phyloP scores from a whole-genome alignment of 2,113 vertebrate species.

The Oreochromis tanganicae region DNA sequence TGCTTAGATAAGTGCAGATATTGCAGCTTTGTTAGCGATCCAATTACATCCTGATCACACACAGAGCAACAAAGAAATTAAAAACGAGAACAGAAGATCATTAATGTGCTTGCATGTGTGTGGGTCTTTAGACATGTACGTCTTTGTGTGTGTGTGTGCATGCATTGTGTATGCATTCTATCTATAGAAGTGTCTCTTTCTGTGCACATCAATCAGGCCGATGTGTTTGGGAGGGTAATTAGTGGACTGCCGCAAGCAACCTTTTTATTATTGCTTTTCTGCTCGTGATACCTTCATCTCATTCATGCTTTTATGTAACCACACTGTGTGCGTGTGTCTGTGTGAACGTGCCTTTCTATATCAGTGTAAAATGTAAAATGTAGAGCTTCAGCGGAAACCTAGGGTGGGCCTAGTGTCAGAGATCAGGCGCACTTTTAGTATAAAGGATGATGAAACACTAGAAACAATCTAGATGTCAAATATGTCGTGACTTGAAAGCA shows the following conservation, averaged over 20 bases:
- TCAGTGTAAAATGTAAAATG: not conserved
- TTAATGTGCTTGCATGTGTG: not conserved
- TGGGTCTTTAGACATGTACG: not conserved
- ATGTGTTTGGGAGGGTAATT: slow-evolving; percentile 63
- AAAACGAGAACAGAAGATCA: not conserved
- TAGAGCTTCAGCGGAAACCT: not conserved
- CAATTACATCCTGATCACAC: not conserved
- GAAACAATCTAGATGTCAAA: not conserved
- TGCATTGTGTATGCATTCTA: not conserved
- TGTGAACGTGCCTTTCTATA: not conserved
- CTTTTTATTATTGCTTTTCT: slow-evolving; percentile 30
- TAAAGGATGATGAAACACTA: not conserved
- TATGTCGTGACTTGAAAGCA: not conserved
- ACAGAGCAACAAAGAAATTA: not conserved
- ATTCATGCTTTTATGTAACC: slow-evolving; percentile 26
- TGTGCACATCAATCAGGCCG: slow-evolving; percentile 55
- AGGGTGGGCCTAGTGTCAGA: not conserved
- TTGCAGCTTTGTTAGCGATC: not conserved
- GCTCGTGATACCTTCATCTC: slow-evolving; percentile 28
- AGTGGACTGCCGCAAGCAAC: slow-evolving; percentile 47
- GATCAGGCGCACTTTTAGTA: not conserved
- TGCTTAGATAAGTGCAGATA: not conserved
- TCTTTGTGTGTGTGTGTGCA: not conserved
- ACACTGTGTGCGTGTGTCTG: not conserved
- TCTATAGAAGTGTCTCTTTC: slow-evolving; percentile 20